Evolutionary conservation across 2,888 invertebrate species (phyloP).

Genomic region (Gastrophysa polygoni): DNA sequence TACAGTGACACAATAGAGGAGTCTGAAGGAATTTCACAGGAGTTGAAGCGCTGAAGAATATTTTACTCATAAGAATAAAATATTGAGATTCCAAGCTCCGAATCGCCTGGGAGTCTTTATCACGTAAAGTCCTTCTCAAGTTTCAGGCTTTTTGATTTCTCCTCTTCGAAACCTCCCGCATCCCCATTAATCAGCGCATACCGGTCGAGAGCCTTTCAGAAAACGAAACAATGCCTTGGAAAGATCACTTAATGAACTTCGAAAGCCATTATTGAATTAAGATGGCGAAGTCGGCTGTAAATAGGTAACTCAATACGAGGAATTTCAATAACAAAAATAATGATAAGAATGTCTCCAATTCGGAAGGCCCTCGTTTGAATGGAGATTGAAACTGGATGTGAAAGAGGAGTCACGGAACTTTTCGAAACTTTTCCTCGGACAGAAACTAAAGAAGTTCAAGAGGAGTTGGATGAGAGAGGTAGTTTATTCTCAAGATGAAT

Average conservation of each 20-base stretch:
- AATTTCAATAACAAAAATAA: constrained; percentile 36
- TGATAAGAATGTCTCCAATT: constrained; percentile 20
- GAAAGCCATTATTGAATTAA: constrained; percentile 38
- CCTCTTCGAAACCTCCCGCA: background rate
- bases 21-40: too few relatives aligned
- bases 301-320: constrained; percentile 36
- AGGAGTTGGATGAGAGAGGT: background rate
- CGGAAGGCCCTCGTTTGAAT: background rate
- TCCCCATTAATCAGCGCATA: constrained; percentile 33
- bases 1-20: too few relatives aligned
- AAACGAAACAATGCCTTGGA: constrained; percentile 32
- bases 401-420: background rate
- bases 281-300: constrained; percentile 33
- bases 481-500: background rate
- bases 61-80: too few relatives aligned
- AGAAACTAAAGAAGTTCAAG: background rate
- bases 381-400: background rate
- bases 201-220: constrained; percentile 23
- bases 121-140: background rate
- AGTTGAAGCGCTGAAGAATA: too few relatives aligned
- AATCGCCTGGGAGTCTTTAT: too few relatives aligned
- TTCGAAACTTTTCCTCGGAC: background rate
- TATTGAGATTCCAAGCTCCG: too few relatives aligned
- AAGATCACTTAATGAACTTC: constrained; percentile 34
- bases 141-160: background rate